A percentile compares a stretch with the other conserved stretches of the same genome.
Evolutionary conservation across 37 sponge, comb jelly and placozoan genomes (phyloP).

Genomic region (Aplysina aerophoba): DNA sequence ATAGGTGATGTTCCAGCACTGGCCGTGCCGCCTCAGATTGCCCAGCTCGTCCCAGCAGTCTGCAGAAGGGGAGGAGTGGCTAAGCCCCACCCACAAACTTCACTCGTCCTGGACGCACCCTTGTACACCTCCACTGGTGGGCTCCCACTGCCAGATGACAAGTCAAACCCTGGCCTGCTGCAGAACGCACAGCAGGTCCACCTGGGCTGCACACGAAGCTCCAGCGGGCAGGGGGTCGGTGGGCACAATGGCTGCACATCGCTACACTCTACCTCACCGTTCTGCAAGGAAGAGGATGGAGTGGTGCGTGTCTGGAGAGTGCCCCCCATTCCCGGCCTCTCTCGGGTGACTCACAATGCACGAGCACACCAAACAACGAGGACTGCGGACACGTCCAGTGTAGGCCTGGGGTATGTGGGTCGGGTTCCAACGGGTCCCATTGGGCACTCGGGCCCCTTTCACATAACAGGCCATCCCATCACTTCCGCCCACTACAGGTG

Average conservation of each 20-base stretch:
- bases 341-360: constrained; percentile 49
- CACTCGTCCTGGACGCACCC: background rate
- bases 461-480: too few relatives aligned
- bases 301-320: background rate
- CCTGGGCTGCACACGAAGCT: background rate
- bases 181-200: background rate
- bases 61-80: background rate
- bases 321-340: background rate
- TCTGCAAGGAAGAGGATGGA: constrained; percentile 11
- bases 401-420: too few relatives aligned
- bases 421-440: too few relatives aligned
- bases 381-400: constrained; percentile 1
- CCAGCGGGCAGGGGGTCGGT: background rate
- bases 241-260: constrained; percentile 42
- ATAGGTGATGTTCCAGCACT: background rate
- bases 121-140: background rate
- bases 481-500: too few relatives aligned
- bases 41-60: background rate
- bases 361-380: constrained; percentile 31
- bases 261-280: constrained; percentile 33
- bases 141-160: background rate
- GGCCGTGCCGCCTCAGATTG: background rate
- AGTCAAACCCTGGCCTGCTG: background rate
- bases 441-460: too few relatives aligned
- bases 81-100: background rate